phyloP scores from a whole-genome alignment of 2,888 invertebrate species.

The Sesia apiformis region DNA sequence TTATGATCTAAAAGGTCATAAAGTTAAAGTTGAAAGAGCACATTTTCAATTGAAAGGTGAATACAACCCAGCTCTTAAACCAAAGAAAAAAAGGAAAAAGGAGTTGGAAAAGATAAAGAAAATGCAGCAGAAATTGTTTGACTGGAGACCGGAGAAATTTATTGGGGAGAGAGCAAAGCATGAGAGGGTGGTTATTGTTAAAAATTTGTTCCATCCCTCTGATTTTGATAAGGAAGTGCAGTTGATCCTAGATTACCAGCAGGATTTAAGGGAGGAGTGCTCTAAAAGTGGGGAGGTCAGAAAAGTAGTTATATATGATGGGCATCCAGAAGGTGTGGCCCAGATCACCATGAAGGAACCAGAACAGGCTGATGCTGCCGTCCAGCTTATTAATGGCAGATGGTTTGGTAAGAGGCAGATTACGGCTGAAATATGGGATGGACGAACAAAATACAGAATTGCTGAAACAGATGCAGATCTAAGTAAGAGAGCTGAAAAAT shows the following conservation, averaged over 20 bases:
- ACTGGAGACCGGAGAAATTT: conserved; percentile 96
- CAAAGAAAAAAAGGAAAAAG: conserved; percentile 90
- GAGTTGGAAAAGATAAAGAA: conserved; percentile 94
- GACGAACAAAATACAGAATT: conserved; percentile 93
- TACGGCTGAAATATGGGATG: conserved; percentile 94
- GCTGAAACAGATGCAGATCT: conserved; percentile 93
- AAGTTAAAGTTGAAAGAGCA: conserved; percentile 91
- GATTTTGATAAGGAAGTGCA: conserved; percentile 93
- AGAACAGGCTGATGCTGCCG: conserved; percentile 93
- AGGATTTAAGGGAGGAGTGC: conserved; percentile 92
- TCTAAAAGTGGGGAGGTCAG: conserved; percentile 92
- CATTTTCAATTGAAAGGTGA: conserved; percentile 95
- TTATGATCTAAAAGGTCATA: conserved; percentile 83
- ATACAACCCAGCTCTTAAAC: conserved; percentile 94
- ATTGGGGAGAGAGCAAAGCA: conserved; percentile 89
- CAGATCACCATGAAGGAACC: conserved; percentile 92
- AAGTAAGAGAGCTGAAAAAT: conserved; percentile 85
- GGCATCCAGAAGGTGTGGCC: conserved; percentile 95
- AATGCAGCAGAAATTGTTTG: conserved; percentile 95
- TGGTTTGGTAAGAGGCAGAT: conserved; percentile 92
- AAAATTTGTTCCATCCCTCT: conserved; percentile 92
- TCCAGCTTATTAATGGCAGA: conserved; percentile 89
- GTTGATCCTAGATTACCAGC: conserved; percentile 91
- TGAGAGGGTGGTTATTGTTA: conserved; percentile 93
- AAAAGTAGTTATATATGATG: conserved; percentile 92